Evolutionary conservation across 64 coral and sea anemone genomes (phyloP), one percentile per base, ranked within the genome.

Genomic region (Montipora foliosa): DNA sequence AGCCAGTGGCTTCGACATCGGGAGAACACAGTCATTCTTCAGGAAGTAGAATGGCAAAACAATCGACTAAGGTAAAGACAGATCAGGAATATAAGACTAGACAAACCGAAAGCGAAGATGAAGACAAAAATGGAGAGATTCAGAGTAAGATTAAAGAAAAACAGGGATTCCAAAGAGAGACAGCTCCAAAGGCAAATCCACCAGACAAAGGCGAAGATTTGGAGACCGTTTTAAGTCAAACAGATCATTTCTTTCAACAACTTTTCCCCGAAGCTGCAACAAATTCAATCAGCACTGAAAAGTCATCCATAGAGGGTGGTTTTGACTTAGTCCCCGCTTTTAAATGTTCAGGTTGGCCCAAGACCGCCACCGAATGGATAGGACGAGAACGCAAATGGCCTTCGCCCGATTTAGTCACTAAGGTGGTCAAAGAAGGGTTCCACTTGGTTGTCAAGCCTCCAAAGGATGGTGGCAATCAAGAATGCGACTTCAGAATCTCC

Each of bases 281-380:
- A 13, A 50, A 78, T 6, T 15, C 10, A 15, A 78, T 16, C 15
- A 16, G 44, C 76, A 49, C 45, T 78, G 1, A 10, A 4, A 50
- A 49, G 6, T 15, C 76, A 4, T 13, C 76, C 12, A 78, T 78
- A 19, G 12, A 6, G 14, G 76, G 76, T 17, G 76, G 91, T 1
- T 45, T 79, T 79, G 91, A 93, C 55, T 45, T 93, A 9, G 91
- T 93, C 16, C 91, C 91, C 17, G 84, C 91, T 44, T 86, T 93
- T 12, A 76, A 64, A 78, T 87, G 75, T 52, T 50, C 91, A 12
- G 91, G 82, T 19, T 93, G 91, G 91, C 91, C 91, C n/a, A 44
- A 24, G 10, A 55, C 88, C 46, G 74, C 91, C 51, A 19, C 5
- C 3, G 75, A 93, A n/a, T 93, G 91, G 91, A 20, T 16, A 20